Conservation (phyloP, 2,113 vertebrate species). For the Euleptes europaea region DNA sequence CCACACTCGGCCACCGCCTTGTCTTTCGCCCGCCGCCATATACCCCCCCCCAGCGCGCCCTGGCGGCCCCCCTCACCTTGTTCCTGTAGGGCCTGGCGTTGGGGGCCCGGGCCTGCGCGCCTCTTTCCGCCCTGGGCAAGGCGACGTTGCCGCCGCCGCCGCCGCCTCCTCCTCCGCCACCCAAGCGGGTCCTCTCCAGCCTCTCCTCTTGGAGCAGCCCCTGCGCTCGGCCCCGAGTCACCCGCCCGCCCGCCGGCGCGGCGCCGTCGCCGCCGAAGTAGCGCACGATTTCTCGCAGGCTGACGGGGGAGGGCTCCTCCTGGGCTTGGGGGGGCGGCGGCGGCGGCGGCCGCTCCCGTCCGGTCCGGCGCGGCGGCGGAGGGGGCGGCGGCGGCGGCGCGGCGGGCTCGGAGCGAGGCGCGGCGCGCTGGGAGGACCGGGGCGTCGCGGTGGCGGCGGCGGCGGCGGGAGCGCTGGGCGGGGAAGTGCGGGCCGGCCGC, state of each 20-base stretch:
- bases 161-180: conserved; percentile 10
- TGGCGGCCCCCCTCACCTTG: conserved; percentile 16
- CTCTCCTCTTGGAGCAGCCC: conserved; percentile 82
- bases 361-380: conserved; percentile 75
- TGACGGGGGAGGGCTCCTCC: conserved; percentile 52
- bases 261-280: conserved; percentile 72
- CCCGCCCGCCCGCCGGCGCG: conserved; percentile 56
- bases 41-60: neutral
- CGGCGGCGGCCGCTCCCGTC: conserved; percentile 78
- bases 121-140: conserved; percentile 75
- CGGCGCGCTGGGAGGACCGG: conserved; percentile 71
- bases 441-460: conserved; percentile 66
- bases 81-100: neutral
- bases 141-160: conserved; percentile 73
- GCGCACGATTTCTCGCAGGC: conserved; percentile 66
- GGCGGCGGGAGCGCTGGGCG: conserved; percentile 67
- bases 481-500: conserved; percentile 43
- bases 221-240: conserved; percentile 83
- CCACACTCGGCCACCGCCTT: neutral
- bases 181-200: conserved; percentile 80
- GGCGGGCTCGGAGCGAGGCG: conserved; percentile 73
- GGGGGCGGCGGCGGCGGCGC: conserved; percentile 70
- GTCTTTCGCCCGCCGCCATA: neutral
- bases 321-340: conserved; percentile 74
- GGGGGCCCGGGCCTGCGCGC: conserved; percentile 59